A percentile compares a stretch with the other conserved stretches of the same genome.
Conservation (phyloP, 2,888 invertebrate genomes). For the Dilophus febrilis region DNA sequence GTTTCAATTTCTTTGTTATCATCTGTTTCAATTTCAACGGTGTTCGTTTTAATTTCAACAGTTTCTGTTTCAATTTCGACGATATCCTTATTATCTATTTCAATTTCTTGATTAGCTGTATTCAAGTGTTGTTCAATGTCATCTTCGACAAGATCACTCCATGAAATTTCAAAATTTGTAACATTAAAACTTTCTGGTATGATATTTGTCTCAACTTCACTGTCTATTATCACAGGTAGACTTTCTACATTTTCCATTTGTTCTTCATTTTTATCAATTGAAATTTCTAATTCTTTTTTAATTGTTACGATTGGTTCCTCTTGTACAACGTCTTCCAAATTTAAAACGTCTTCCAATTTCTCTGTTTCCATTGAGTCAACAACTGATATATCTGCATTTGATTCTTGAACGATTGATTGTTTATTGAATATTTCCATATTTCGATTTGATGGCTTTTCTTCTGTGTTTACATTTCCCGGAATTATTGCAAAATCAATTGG, state of each 20-base stretch:
- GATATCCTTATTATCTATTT: too few species aligned
- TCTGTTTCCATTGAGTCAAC: background rate
- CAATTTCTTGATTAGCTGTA: background rate
- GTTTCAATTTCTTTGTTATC: background rate
- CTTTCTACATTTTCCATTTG: background rate
- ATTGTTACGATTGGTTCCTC: slow-evolving; percentile 27
- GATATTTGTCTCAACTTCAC: too few species aligned
- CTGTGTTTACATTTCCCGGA: background rate
- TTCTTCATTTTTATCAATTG: slow-evolving; percentile 5
- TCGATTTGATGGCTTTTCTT: background rate
- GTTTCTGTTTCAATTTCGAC: background rate
- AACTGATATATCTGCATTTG: background rate
- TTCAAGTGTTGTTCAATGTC: too few species aligned
- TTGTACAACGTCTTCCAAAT: background rate
- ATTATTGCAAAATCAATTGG: background rate
- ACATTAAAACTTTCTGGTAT: too few species aligned
- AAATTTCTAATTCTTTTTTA: too few species aligned
- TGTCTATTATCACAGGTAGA: slow-evolving; percentile 7
- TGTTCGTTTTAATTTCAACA: too few species aligned
- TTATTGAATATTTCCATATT: too few species aligned
- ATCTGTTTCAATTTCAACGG: background rate
- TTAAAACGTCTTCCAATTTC: background rate
- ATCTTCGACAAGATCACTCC: slow-evolving; percentile 9
- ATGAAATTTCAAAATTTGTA: slow-evolving; percentile 4
- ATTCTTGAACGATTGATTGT: background rate